Evolutionary conservation across 2,888 invertebrate genomes (phyloP).

Genomic region (Agapetus fuscipes): DNA sequence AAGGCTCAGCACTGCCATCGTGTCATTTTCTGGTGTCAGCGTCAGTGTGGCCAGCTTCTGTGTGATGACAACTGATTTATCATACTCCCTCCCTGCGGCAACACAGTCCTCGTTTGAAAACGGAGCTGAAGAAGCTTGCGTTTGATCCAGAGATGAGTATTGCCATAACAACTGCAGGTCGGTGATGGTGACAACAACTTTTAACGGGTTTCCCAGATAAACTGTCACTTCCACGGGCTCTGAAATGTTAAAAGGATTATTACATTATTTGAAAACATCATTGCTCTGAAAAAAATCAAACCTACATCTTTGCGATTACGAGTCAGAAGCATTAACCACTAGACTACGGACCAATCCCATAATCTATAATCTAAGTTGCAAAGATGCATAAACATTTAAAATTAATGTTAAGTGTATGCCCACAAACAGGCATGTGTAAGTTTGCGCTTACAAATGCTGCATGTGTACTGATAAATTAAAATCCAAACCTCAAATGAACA

Average conservation of each 20-base stretch:
- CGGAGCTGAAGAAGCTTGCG: conserved; percentile 23
- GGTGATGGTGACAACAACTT: conserved; percentile 58
- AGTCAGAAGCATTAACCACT: no score
- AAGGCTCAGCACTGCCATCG: conserved; percentile 58
- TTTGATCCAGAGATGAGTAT: conserved; percentile 34
- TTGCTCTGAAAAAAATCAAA: no score
- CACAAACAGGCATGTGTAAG: no score
- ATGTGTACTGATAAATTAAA: no score
- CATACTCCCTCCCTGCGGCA: conserved; percentile 29
- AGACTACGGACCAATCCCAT: no score
- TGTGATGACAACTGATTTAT: conserved; percentile 43
- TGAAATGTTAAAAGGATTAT: no score
- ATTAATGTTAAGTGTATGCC: no score
- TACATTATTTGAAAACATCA: no score
- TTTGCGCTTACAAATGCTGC: no score
- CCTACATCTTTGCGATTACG: not conserved
- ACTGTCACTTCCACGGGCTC: conserved; percentile 77
- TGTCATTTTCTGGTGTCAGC: conserved; percentile 49
- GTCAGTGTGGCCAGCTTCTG: conserved; percentile 46
- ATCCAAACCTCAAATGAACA: no score
- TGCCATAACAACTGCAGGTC: conserved; percentile 67
- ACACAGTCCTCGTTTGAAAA: conserved; percentile 32
- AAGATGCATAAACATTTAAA: no score
- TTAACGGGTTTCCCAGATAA: conserved; percentile 64
- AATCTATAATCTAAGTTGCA: no score